These are phyloP conservation scores for Aegithalos caudatus DNA, from an alignment of 2,113 vertebrate species.

Conservation along the genomic window DNA sequence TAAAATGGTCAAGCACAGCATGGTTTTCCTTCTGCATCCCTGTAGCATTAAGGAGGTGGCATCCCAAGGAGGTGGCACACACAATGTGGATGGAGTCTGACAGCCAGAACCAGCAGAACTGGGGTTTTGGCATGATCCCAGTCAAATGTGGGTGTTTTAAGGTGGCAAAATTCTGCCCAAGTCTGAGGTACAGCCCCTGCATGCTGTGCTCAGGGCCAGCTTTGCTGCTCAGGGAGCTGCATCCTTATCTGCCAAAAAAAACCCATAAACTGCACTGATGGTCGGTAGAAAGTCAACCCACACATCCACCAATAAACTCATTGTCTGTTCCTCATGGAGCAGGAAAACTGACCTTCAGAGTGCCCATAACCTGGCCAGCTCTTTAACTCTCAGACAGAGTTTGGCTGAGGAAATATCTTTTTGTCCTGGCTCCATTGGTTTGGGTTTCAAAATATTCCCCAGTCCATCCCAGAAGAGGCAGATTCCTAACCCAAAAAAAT, in stretches of 20 bases:
- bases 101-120: neutral
- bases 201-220: neutral
- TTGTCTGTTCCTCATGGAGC: accelerated
- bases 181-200: accelerated
- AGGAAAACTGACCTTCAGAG: neutral
- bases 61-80: neutral
- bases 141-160: neutral
- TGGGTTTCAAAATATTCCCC: neutral
- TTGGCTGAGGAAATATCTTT: neutral
- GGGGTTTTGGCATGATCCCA: neutral
- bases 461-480: neutral
- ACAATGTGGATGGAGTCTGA: neutral
- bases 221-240: neutral
- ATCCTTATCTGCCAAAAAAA: neutral
- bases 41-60: neutral
- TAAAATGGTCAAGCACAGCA: accelerated
- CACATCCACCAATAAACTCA: neutral
- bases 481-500: neutral
- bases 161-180: neutral
- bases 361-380: neutral
- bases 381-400: accelerated
- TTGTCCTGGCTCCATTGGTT: neutral
- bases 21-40: neutral
- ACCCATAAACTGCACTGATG: neutral
- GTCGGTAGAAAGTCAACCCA: neutral